These are phyloP conservation scores for Ara ararauna DNA, from an alignment of 2,797 vertebrate species.

Conservation along the genomic window DNA sequence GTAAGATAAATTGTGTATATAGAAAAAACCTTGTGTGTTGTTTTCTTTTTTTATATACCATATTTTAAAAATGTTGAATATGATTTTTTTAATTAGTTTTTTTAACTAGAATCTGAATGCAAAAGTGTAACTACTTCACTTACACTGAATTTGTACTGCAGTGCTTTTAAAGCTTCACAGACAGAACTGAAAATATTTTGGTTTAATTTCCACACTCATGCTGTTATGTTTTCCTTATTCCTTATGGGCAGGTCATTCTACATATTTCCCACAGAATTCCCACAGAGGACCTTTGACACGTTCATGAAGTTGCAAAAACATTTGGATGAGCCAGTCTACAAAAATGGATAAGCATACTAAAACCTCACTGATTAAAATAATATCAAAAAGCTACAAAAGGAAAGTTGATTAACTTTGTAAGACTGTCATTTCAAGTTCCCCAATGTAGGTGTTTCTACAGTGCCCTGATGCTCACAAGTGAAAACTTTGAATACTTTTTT, in stretches of 20 bases:
- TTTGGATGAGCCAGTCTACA: conserved; percentile 68
- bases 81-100: conserved; percentile 19
- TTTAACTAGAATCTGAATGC: neutral
- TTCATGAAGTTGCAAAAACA: conserved; percentile 78
- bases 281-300: conserved; percentile 79
- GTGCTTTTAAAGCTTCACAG: conserved; percentile 49
- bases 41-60: neutral
- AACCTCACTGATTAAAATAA: conserved; percentile 61
- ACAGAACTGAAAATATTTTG: conserved; percentile 69
- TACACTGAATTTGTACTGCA: conserved; percentile 34
- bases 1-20: conserved; percentile 1
- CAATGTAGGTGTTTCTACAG: neutral
- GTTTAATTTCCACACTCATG: conserved; percentile 74
- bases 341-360: conserved; percentile 71
- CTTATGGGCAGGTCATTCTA: conserved; percentile 74
- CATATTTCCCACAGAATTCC: conserved; percentile 82
- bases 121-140: conserved; percentile 7
- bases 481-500: conserved; percentile 5
- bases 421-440: conserved; percentile 34
- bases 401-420: conserved; percentile 50
- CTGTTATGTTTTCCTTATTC: conserved; percentile 79
- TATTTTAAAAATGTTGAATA: conserved; percentile 40
- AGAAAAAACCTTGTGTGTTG: neutral
- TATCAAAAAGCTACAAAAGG: conserved; percentile 42
- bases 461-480: neutral